Evolutionary conservation across 2,888 invertebrate species (phyloP).

Genomic region (Molorchus minor): DNA sequence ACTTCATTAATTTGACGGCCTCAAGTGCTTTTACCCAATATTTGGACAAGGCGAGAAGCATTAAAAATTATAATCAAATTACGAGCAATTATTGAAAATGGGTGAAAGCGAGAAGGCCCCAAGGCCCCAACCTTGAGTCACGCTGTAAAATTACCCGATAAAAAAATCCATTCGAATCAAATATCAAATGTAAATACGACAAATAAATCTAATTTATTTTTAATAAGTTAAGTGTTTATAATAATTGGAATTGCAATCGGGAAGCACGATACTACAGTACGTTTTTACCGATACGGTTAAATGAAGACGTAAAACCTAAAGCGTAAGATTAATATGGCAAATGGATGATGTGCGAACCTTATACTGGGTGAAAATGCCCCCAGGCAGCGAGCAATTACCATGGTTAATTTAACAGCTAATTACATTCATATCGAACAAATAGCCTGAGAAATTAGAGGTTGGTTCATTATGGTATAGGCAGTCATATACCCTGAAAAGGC

Average conservation of each 20-base stretch:
- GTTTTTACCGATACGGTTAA: constrained; percentile 2
- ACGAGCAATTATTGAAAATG: neutral
- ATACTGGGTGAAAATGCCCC: constrained; percentile 31
- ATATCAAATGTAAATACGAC: neutral
- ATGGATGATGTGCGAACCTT: constrained; percentile 37
- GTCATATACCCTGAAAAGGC: neutral
- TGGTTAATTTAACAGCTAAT: constrained; percentile 52
- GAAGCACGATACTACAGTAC: neutral
- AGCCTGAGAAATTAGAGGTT: constrained; percentile 38
- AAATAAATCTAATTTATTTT: neutral
- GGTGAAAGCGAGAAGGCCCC: neutral
- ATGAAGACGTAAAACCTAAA: constrained; percentile 16
- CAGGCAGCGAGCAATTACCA: constrained; percentile 44
- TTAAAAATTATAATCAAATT: neutral
- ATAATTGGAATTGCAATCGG: neutral
- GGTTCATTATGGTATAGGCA: constrained; percentile 6
- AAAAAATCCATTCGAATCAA: too few relatives aligned
- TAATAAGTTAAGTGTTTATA: neutral
- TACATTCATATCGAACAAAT: constrained; percentile 45
- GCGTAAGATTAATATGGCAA: constrained; percentile 21
- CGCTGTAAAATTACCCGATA: neutral
- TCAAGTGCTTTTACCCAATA: neutral
- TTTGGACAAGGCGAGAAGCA: too few relatives aligned
- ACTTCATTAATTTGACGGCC: too few relatives aligned
- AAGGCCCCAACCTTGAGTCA: neutral